Conservation (phyloP, 2,797 vertebrate species). For the Mormyrus proboscirostris region DNA sequence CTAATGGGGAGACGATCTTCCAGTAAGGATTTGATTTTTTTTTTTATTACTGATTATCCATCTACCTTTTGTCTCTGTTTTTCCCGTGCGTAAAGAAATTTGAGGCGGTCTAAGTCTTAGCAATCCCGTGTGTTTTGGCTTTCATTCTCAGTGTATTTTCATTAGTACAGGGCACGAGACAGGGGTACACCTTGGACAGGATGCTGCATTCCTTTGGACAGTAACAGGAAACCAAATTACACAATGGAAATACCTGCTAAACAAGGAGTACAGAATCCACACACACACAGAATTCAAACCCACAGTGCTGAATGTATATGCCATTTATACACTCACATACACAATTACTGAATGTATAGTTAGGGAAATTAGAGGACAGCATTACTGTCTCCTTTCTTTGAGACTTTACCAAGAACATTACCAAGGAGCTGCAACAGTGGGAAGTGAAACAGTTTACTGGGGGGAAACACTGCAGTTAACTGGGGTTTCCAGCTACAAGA, state of each 20-base stretch:
- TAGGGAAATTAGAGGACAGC: neutral
- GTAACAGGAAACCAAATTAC: neutral
- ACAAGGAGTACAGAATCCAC: neutral
- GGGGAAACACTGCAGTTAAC: neutral
- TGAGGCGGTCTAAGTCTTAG: neutral
- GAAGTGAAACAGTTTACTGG: neutral
- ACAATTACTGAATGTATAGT: neutral
- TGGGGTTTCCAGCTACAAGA: neutral
- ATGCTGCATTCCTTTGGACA: neutral
- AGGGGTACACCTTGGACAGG: neutral
- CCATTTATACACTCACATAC: neutral
- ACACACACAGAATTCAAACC: neutral
- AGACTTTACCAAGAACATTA: neutral
- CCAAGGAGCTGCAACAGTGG: neutral
- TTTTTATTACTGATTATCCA: neutral
- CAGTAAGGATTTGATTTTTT: slow-evolving; percentile 51
- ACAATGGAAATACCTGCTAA: neutral
- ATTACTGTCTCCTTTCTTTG: neutral
- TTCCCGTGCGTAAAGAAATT: neutral
- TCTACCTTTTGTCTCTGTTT: neutral
- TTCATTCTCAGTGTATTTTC: neutral
- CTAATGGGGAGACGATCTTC: slow-evolving; percentile 70
- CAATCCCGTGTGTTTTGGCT: neutral
- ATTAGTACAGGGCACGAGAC: neutral
- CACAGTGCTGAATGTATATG: neutral